A percentile compares a stretch with the other conserved stretches of the same genome.
Conservation (phyloP, 2,797 vertebrate genomes). For the Lycodopsis pacificus region DNA sequence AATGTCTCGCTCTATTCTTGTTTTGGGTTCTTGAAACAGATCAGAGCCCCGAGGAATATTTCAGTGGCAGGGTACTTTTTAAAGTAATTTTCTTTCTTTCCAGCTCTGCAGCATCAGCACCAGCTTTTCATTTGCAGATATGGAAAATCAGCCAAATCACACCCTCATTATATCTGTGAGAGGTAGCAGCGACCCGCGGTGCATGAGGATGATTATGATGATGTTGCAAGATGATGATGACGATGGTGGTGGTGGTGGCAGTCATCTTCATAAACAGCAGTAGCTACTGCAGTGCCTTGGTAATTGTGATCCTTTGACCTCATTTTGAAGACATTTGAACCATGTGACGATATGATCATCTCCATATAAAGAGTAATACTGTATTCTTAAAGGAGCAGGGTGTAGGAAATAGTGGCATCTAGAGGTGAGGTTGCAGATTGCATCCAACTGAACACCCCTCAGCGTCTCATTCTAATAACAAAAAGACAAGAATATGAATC, state of each 20-base stretch:
- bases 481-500: no score
- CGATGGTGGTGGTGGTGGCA: neutral
- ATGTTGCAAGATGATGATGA: neutral
- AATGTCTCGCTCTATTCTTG: neutral
- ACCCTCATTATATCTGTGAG: constrained; percentile 10
- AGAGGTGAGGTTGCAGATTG: neutral
- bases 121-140: neutral
- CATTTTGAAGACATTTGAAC: neutral
- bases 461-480: no score
- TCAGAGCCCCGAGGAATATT: constrained; percentile 8
- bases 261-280: neutral
- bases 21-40: constrained; percentile 21
- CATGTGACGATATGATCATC: neutral
- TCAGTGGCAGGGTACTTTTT: neutral
- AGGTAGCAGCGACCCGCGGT: neutral
- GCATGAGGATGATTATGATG: neutral
- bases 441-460: no score
- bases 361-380: neutral
- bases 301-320: neutral
- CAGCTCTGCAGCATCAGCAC: constrained; percentile 1
- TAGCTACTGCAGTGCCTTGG: neutral
- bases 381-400: neutral
- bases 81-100: neutral
- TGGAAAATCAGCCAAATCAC: neutral
- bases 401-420: neutral